phyloP scores from a whole-genome alignment of 2,888 invertebrate species.

The Leptopilina myrica region DNA sequence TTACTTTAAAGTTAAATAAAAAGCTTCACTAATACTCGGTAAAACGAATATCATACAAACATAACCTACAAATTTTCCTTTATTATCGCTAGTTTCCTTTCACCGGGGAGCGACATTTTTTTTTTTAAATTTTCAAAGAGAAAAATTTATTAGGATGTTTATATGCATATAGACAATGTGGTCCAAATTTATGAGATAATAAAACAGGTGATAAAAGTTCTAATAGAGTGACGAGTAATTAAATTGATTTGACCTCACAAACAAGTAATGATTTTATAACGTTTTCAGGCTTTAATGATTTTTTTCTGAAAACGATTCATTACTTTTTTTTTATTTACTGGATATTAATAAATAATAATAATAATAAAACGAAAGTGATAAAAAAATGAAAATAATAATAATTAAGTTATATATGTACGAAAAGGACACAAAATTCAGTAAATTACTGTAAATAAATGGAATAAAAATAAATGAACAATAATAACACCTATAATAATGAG shows the following conservation, averaged over 20 bases:
- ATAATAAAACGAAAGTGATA: neutral
- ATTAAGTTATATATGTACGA: no score
- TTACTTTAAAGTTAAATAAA: no score
- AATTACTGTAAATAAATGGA: no score
- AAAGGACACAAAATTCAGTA: no score
- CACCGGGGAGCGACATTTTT: neutral
- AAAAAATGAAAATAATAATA: no score
- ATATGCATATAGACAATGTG: neutral
- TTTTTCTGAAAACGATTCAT: neutral
- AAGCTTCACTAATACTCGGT: no score
- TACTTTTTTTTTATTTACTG: neutral
- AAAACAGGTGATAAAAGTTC: neutral
- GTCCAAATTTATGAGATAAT: neutral
- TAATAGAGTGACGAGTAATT: conserved; percentile 4
- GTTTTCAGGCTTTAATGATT: neutral
- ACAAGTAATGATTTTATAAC: neutral
- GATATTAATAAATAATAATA: neutral
- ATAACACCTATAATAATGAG: no score
- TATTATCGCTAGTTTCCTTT: no score
- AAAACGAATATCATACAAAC: no score
- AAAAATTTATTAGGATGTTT: neutral
- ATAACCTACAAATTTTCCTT: no score
- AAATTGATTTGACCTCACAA: neutral
- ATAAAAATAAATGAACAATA: no score
- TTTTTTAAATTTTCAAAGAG: neutral